A percentile compares a stretch with the other conserved stretches of the same genome.
phyloP scores from a whole-genome alignment of 2,113 vertebrate genomes.

The Bagarius yarrelli region DNA sequence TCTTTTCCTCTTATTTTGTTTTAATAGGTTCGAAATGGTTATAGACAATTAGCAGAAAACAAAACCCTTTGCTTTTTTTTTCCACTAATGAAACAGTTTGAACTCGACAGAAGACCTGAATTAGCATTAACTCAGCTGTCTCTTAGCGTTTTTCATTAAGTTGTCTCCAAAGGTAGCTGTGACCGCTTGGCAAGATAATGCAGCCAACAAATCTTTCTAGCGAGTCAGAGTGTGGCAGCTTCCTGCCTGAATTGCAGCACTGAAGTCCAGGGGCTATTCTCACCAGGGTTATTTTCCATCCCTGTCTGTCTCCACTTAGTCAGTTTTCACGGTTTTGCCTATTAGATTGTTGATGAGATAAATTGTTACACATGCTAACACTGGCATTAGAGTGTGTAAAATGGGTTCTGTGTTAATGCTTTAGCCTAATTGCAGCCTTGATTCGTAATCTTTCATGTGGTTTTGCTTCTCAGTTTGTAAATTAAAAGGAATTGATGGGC shows the following conservation, averaged over 20 bases:
- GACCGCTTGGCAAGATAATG: slow-evolving; percentile 22
- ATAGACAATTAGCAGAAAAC: background rate
- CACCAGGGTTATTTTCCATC: slow-evolving; percentile 5
- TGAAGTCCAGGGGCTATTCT: slow-evolving; percentile 17
- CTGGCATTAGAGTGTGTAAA: background rate
- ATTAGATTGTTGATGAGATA: background rate
- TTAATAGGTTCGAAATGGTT: background rate
- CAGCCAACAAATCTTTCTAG: slow-evolving; percentile 1
- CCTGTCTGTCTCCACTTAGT: slow-evolving; percentile 9
- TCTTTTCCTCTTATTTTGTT: background rate
- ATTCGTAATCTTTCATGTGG: background rate
- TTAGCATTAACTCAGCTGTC: background rate
- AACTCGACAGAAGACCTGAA: background rate
- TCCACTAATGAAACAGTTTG: background rate
- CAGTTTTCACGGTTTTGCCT: background rate
- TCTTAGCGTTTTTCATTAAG: slow-evolving; percentile 10
- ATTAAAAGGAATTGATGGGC: background rate
- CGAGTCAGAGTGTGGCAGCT: background rate
- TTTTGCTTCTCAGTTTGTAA: background rate
- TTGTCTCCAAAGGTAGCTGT: slow-evolving; percentile 12
- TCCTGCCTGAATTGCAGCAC: slow-evolving; percentile 27
- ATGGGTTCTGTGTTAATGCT: slow-evolving; percentile 16
- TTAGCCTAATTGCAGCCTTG: background rate
- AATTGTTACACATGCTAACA: slow-evolving; percentile 7
- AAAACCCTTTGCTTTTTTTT: background rate